A percentile compares a stretch with the other conserved stretches of the same genome.
These are phyloP conservation scores for Tetramorium bicarinatum DNA, from an alignment of 2,888 invertebrate genomes.

Conservation along the genomic window DNA sequence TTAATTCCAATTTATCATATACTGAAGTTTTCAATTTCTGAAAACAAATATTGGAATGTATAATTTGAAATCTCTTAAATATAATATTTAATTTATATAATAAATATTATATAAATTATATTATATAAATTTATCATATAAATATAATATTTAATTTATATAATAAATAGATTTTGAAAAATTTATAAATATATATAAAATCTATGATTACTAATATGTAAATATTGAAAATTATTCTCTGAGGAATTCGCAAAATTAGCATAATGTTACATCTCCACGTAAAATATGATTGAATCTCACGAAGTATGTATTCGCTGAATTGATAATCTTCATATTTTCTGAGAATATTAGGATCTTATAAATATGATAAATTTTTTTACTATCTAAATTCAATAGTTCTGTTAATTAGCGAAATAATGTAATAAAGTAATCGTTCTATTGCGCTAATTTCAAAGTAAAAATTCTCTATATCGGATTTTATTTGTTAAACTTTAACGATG, in stretches of 20 bases:
- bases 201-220: neutral
- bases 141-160: slow-evolving; percentile 8
- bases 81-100: slow-evolving; percentile 8
- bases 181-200: neutral
- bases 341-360: neutral
- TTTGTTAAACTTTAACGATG: neutral
- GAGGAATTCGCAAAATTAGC: neutral
- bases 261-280: neutral
- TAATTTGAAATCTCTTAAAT: neutral
- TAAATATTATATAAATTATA: too few species aligned
- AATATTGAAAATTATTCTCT: neutral
- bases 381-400: neutral
- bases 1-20: slow-evolving; percentile 13
- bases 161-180: neutral
- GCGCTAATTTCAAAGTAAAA: slow-evolving; percentile 3
- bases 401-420: neutral
- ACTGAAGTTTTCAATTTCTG: neutral
- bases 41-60: neutral
- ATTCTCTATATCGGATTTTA: neutral
- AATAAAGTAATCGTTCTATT: neutral
- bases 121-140: too few species aligned
- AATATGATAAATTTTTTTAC: neutral
- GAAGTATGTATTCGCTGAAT: neutral
- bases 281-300: neutral
- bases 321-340: neutral